Percentiles rank a stretch among this genome's conserved stretches.
These are phyloP conservation scores for Sebastes fasciatus DNA, from an alignment of 2,113 vertebrate genomes.

Conservation along the genomic window DNA sequence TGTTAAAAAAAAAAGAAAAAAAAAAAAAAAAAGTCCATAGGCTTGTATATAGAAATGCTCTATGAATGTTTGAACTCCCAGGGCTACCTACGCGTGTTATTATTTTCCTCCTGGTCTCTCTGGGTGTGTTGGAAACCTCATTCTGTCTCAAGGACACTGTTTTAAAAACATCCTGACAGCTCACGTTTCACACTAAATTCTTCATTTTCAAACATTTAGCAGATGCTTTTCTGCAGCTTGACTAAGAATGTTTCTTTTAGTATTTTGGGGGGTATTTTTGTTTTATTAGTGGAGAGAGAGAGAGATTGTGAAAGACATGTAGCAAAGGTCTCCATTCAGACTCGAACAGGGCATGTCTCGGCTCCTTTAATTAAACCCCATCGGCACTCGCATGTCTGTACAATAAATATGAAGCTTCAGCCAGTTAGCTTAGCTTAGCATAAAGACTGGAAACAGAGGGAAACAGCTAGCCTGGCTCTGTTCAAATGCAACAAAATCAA, in stretches of 20 bases:
- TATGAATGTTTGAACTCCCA: conserved; percentile 47
- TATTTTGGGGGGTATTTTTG: not conserved
- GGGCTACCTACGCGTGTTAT: not conserved
- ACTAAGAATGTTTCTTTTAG: not conserved
- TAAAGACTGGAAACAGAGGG: not conserved
- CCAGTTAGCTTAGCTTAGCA: conserved; percentile 9
- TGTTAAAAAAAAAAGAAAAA: conserved; percentile 29
- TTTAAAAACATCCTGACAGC: not conserved
- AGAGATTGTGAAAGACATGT: not conserved
- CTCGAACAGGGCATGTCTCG: not conserved
- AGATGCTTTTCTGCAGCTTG: not conserved
- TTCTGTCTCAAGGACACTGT: not conserved
- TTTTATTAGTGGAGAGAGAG: not conserved
- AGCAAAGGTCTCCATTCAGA: not conserved
- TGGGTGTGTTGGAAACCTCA: conserved; percentile 3
- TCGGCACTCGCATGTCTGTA: not conserved
- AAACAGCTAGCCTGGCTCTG: not conserved
- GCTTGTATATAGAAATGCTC: conserved; percentile 34
- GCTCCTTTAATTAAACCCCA: not conserved
- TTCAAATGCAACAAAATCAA: not conserved
- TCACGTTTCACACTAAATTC: not conserved
- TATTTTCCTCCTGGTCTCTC: not conserved
- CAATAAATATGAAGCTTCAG: not conserved
- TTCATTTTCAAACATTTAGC: not conserved
- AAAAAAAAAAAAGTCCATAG: conserved; percentile 7